Evolutionary conservation across 2,113 vertebrate genomes (phyloP).

Genomic region (Coreoperca whiteheadi): DNA sequence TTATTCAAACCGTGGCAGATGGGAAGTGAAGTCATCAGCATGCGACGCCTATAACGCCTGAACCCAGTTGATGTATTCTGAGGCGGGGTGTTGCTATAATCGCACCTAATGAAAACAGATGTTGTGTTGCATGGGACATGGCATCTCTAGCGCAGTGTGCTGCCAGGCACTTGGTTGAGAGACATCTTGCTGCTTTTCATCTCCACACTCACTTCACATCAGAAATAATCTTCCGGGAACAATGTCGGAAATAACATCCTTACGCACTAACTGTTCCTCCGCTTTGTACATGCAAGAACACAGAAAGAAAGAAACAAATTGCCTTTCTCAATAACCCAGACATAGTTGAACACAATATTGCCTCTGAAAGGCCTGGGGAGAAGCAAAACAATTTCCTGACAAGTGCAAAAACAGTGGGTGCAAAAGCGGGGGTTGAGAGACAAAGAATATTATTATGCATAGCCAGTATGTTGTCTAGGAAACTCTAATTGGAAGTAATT

Average conservation of each 20-base stretch:
- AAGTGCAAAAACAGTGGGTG: constrained; percentile 59
- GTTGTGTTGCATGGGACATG: constrained; percentile 67
- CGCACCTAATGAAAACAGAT: constrained; percentile 77
- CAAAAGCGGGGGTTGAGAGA: constrained; percentile 31
- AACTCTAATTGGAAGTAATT: constrained; percentile 81
- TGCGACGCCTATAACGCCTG: constrained; percentile 53
- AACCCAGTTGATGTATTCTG: constrained; percentile 64
- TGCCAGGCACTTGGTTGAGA: constrained; percentile 40
- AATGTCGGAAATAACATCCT: constrained; percentile 37
- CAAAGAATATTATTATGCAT: constrained; percentile 63
- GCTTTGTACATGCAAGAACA: constrained; percentile 25
- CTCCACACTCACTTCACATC: constrained; percentile 43
- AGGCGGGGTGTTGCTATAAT: constrained; percentile 61
- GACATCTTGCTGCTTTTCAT: constrained; percentile 62
- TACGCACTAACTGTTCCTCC: constrained; percentile 6
- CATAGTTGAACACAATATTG: constrained; percentile 60
- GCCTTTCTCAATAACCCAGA: constrained; percentile 52
- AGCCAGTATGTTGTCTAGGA: constrained; percentile 68
- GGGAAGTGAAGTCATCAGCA: constrained; percentile 77
- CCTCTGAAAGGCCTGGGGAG: constrained; percentile 54
- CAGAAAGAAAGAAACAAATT: constrained; percentile 52
- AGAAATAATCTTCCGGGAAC: constrained; percentile 41
- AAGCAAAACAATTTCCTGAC: constrained; percentile 72
- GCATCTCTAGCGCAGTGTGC: constrained; percentile 54
- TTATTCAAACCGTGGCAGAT: constrained; percentile 68